Base-by-base conservation (phyloP, 1,140 invertebrate species). In the Subanguina moxae region DNA sequence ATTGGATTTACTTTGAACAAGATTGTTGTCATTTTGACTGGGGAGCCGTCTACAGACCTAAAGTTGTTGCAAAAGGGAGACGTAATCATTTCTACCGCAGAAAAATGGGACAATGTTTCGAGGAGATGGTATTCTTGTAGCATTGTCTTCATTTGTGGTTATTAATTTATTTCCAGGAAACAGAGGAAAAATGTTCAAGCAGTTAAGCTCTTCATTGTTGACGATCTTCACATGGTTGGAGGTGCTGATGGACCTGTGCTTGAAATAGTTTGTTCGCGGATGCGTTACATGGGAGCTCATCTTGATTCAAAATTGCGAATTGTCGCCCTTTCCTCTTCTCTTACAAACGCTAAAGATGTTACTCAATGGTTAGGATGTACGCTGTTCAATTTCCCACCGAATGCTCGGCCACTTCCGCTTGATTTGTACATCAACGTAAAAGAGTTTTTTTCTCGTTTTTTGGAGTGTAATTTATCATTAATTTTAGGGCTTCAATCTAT, bases 311-410 rank as follows among this genome's bases (percentile, higher is more conserved):
- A 65, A 21, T 94, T 97, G 57, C 86, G 96, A 23, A 96, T 99
- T 56, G 88, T 99, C n/a, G 93, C 94, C 0, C 84, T 99, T 1
- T 93, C 91, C 28, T 90, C 92, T 0, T 94, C 95, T 0, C 85
- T 99, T 28, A 91, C 91, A 7, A 95, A 97, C 86, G 92, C 94
- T 0, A 88, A 90, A 72, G 96, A 99, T 84, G 88, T 97, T 13
- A 90, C 92, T 0, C 91, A 94, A 80, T 99, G 96, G 96, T 85
- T 99, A 1, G 95, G 94, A 19, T 95, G 92, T 78, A 90, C 89
- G 72, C 93, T 92, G 0, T 99, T 97, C 83, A 99, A 98, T 86
- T 99, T 99, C 83, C 93, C 97, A 83, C 95, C 95, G 0, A 95
- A 92, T 81, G 94, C 97, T 9, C 86, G 95, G 21, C 95, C 95